Evolutionary conservation across 2,797 vertebrate species (phyloP), one percentile per base, ranked within the genome.

Genomic region (Hozukius guyotensis): DNA sequence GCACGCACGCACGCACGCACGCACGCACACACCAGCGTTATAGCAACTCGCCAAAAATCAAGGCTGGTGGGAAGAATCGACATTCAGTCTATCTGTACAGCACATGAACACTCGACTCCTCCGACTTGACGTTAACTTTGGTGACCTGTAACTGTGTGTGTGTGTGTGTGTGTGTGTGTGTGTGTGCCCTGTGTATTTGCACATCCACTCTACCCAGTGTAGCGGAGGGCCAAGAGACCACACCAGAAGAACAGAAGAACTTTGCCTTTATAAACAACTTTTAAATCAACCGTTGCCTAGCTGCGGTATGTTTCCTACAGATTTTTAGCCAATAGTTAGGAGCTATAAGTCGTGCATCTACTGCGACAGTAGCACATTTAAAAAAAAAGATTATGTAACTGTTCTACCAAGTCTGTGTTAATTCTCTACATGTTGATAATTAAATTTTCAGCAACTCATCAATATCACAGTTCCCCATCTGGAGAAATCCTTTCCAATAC

Each of bases 181-280:
- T 49, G 38, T 90, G 72, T 80, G 68, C 36, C 34, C 62, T 64
- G 62, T 65, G 49, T 87, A 79, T 91, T 90, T 90, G 71, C 84
- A 91, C 84, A 88, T 83, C 72, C 75, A 90, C 79, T 86, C 80
- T 82, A 87, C 83, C 66, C 83, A 84, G 81, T 89, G 64, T 64
- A 87, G 69, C 42, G 63, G 63, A 87, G 72, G 78, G 84, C 90
- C 86, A 89, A 90, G 59, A 60, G 94, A 94, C 93, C 93, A 94
- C 93, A 93, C 89, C 78, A 91, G 91, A 83, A 87, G 92, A 92
- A 93, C 87, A 93, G 85, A 90, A 67, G 59, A 87, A 70, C 52
- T 65, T 82, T 76, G 89, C 79, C 80, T 87, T 91, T 90, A 81
- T 92, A 92, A 93, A 93, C 85, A 90, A 80, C 77, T 85, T 92